A percentile compares a stretch with the other conserved stretches of the same genome.
Conservation (phyloP, 2,888 invertebrate species). For the Idaea biselata region DNA sequence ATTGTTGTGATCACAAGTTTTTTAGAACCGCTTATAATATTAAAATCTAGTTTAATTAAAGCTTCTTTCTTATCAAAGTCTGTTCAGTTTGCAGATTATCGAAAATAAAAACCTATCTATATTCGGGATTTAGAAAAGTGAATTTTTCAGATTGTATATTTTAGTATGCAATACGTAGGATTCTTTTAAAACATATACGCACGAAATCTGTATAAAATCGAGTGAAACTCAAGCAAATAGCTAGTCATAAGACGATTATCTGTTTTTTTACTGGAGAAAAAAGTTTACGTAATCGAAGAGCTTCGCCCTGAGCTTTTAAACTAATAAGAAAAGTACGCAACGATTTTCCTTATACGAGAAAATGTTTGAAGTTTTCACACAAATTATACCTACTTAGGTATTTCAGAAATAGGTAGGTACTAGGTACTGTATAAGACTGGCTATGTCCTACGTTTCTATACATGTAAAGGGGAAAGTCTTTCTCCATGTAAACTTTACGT, state of each 20-base stretch:
- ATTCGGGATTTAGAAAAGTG: too few relatives aligned
- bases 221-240: not conserved
- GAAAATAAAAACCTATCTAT: too few relatives aligned
- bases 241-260: not conserved
- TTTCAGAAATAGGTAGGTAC: not conserved
- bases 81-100: not conserved
- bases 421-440: too few relatives aligned
- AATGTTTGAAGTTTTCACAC: not conserved
- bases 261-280: slow-evolving; percentile 21
- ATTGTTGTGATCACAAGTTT: too few relatives aligned
- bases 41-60: too few relatives aligned
- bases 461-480: too few relatives aligned
- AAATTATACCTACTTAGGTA: not conserved
- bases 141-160: too few relatives aligned
- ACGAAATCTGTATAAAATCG: not conserved
- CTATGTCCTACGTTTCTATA: too few relatives aligned
- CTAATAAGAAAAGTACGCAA: not conserved
- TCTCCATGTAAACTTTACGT: too few relatives aligned
- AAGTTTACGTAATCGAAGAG: slow-evolving; percentile 6
- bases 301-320: not conserved
- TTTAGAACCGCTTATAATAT: too few relatives aligned
- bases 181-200: too few relatives aligned
- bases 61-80: not conserved
- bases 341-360: not conserved
- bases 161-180: too few relatives aligned